Evolutionary conservation across 1,140 invertebrate genomes (phyloP).

Genomic region (Heliconius eleuchia): DNA sequence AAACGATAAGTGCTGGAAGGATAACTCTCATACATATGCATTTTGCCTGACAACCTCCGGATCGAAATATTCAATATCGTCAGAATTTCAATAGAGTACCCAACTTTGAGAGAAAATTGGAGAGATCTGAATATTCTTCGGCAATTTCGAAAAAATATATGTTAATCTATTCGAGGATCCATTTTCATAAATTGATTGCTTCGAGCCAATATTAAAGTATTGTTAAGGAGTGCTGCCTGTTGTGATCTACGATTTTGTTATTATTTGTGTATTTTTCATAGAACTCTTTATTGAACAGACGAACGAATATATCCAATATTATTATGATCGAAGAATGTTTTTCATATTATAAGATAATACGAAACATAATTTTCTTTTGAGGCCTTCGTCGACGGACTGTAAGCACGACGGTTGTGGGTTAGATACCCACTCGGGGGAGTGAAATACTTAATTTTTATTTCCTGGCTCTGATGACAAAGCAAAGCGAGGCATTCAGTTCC

Average conservation of each 20-base stretch:
- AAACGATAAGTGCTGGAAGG: conserved; percentile 48
- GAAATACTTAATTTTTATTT: no score
- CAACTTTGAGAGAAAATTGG: conserved; percentile 68
- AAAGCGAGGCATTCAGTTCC: no score
- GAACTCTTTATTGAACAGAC: conserved; percentile 3
- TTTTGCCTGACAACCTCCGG: conserved; percentile 55
- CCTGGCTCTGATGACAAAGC: no score
- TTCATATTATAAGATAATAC: neutral
- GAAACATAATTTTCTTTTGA: neutral
- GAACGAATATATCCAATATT: neutral
- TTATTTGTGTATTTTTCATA: conserved; percentile 8
- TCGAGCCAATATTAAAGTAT: conserved; percentile 66
- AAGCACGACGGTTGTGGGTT: no score
- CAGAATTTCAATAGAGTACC: conserved; percentile 71
- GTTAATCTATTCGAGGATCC: conserved; percentile 68
- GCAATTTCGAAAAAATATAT: conserved; percentile 70
- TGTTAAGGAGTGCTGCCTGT: conserved; percentile 28
- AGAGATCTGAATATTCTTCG: conserved; percentile 73
- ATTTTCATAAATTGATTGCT: conserved; percentile 73
- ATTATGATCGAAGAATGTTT: neutral
- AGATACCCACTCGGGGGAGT: no score
- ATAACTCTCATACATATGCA: conserved; percentile 67
- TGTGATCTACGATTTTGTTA: conserved; percentile 10
- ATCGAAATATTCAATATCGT: conserved; percentile 72
- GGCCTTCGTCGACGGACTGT: no score